These are phyloP conservation scores for Caracal caracal DNA, from an alignment of 2,113 vertebrate species.

Conservation along the genomic window DNA sequence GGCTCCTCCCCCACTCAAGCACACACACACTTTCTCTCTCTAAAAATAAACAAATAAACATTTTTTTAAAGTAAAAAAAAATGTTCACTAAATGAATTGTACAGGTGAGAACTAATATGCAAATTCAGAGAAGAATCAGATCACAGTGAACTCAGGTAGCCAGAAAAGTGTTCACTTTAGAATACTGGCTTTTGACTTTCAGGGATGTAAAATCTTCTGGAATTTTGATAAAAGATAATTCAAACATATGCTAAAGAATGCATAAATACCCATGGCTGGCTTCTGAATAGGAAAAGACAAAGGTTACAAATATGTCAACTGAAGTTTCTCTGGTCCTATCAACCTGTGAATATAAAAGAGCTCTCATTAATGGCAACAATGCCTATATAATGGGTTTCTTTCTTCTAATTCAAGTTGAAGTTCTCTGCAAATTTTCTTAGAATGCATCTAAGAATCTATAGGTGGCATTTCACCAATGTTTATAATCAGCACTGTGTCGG, in stretches of 20 bases:
- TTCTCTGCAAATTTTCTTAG: not conserved
- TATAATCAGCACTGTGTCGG: not conserved
- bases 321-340: not conserved
- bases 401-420: not conserved
- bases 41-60: too few species aligned
- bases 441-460: not conserved
- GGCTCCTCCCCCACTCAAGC: too few species aligned
- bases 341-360: not conserved
- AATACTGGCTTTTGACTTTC: not conserved
- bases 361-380: not conserved
- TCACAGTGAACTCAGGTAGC: not conserved
- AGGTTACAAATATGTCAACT: not conserved
- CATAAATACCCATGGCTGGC: not conserved
- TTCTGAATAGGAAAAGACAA: not conserved
- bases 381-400: not conserved
- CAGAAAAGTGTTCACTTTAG: not conserved
- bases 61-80: too few species aligned
- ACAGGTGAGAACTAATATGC: not conserved
- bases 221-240: not conserved
- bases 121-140: not conserved
- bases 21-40: too few species aligned
- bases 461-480: not conserved
- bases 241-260: not conserved
- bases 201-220: not conserved
- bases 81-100: not conserved